Percentiles rank a stretch among this genome's conserved stretches.
Evolutionary conservation across 2,888 invertebrate species (phyloP).

Genomic region (Marasmarcha lunaedactyla): DNA sequence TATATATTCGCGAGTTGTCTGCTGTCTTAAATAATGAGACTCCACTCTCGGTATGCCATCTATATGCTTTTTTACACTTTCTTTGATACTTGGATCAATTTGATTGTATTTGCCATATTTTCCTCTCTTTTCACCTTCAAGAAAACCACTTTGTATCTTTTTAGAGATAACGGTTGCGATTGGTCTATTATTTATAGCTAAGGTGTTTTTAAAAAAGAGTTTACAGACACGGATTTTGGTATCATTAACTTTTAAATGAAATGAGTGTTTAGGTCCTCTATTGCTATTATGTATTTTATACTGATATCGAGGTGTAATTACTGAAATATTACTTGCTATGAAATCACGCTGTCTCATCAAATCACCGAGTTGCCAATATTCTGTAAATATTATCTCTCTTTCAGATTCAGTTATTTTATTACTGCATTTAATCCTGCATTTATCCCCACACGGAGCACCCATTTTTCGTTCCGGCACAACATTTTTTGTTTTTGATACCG

Average conservation of each 20-base stretch:
- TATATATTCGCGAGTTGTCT: constrained; percentile 13
- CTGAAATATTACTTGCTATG: constrained; percentile 8
- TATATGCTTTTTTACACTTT: constrained; percentile 14
- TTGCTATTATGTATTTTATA: constrained; percentile 10
- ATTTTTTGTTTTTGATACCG: constrained; percentile 1
- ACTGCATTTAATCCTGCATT: not conserved
- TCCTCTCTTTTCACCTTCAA: constrained; percentile 16
- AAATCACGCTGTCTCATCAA: not conserved
- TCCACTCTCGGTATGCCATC: constrained; percentile 15
- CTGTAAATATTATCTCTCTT: not conserved
- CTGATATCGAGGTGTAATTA: constrained; percentile 11
- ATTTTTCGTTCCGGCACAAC: not conserved
- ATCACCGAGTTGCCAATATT: constrained; percentile 1
- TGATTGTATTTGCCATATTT: constrained; percentile 14
- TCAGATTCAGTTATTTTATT: not conserved
- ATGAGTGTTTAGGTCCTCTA: constrained; percentile 12
- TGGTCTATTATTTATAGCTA: constrained; percentile 14
- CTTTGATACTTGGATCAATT: constrained; percentile 5
- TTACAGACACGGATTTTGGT: constrained; percentile 13
- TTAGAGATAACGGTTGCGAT: constrained; percentile 16
- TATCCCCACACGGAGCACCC: not conserved
- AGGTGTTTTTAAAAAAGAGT: constrained; percentile 15
- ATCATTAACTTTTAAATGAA: constrained; percentile 21
- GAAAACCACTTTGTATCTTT: constrained; percentile 7
- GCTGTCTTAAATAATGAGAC: constrained; percentile 13